Percentiles rank a stretch among this genome's conserved stretches.
Conservation (phyloP, 2,888 invertebrate species). For the Bugula neritina region DNA sequence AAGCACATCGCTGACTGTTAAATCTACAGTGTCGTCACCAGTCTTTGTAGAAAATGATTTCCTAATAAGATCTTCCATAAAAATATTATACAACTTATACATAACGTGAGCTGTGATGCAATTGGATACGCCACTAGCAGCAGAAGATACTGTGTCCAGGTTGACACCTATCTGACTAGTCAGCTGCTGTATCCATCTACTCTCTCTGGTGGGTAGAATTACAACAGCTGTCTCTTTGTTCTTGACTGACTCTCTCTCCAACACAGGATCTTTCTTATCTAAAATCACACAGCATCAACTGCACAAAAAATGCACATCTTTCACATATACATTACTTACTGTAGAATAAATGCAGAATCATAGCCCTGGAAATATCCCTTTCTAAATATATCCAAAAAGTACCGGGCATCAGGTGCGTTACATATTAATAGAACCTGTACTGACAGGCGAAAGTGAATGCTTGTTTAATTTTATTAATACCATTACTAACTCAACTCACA, state of each 20-base stretch:
- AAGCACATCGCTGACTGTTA: not conserved
- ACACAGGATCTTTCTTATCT: not conserved
- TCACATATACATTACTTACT: no score
- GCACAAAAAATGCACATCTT: no score
- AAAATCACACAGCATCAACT: no score
- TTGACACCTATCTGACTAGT: not conserved
- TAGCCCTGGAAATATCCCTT: no score
- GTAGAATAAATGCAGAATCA: no score
- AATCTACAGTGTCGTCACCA: not conserved
- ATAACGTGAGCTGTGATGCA: not conserved
- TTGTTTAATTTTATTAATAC: no score
- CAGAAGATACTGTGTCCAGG: not conserved
- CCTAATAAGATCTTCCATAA: constrained; percentile 3
- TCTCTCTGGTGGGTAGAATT: not conserved
- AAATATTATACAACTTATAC: not conserved
- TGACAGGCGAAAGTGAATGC: no score
- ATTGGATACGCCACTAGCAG: not conserved
- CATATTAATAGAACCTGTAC: no score
- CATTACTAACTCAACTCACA: no score
- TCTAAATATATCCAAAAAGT: no score
- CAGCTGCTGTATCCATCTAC: not conserved
- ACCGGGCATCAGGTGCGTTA: no score
- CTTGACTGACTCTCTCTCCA: not conserved
- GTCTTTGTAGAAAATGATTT: not conserved
- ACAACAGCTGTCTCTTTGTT: not conserved